These are phyloP conservation scores for Sycon ciliatum DNA, from an alignment of 37 sponge, comb jelly and placozoan genomes.

Conservation along the genomic window DNA sequence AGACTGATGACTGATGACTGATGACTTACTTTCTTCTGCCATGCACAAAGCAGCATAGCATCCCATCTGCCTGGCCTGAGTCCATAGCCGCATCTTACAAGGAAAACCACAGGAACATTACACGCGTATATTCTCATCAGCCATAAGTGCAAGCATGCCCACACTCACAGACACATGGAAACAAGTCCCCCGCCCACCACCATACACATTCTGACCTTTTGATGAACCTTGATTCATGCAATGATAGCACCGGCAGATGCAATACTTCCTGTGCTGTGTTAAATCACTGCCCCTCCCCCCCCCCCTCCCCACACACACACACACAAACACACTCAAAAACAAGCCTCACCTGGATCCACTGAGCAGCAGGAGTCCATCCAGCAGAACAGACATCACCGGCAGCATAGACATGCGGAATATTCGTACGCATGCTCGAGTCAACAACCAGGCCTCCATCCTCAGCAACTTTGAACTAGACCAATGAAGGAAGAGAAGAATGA, in stretches of 20 bases:
- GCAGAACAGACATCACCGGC: constrained; percentile 90
- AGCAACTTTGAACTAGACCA: constrained; percentile 17
- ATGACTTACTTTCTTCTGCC: too few species aligned
- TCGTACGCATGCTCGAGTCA: constrained; percentile 76
- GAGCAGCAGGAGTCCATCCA: constrained; percentile 43
- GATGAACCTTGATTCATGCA: too few species aligned
- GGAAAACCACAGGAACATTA: not conserved
- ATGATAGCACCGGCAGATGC: too few species aligned
- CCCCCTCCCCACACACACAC: not conserved
- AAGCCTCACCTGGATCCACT: constrained; percentile 71
- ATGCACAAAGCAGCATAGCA: constrained; percentile 81
- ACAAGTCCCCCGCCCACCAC: not conserved
- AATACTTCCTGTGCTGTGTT: too few species aligned
- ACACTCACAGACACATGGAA: constrained; percentile 10
- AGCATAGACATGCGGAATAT: constrained; percentile 68
- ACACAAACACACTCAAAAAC: constrained; percentile 11
- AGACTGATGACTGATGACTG: too few species aligned
- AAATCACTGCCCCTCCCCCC: too few species aligned
- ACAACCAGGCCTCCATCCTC: constrained; percentile 77
- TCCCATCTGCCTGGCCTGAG: constrained; percentile 95
- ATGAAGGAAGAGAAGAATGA: not conserved
- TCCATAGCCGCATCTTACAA: constrained; percentile 92
- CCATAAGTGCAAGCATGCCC: not conserved
- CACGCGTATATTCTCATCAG: not conserved
- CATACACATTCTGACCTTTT: too few species aligned